Base-by-base conservation (phyloP, 2,113 vertebrate genomes). In the Mormoops blainvillei region DNA sequence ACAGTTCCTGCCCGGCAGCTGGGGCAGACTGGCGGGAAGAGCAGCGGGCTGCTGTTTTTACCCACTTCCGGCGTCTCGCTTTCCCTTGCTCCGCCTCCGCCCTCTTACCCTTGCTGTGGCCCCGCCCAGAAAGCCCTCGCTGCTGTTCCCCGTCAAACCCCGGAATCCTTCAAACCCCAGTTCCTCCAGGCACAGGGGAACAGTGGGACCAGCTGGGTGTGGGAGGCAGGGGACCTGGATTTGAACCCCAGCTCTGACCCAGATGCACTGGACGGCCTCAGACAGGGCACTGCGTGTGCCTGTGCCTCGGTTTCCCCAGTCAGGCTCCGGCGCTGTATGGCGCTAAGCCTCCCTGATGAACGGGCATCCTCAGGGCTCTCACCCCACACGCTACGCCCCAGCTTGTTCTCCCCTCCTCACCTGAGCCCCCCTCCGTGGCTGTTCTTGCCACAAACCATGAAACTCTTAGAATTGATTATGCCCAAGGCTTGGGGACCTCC, bases 251-350 rank as follows among this genome's bases (percentile, higher is more conserved):
- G 6, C 7, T 71, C 71, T 45, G 50, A 50, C 19, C 14, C 0
- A 0, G 28, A 36, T 1, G 8, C 19, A 4, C n/a, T 10, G 5
- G 14, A 10, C 11, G 20, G 50, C 76, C 76, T 78, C 54, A 26
- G 8, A 20, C 2, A 36, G 24, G 67, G 33, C 9, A 7, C 31
- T 28, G 43, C 0, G 1, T 0, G 3, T 6, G 41, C 36, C 68
- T 0, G n/a, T 61, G 82, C 48, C 87, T 89, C 85, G 5, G 71
- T 86, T 95, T 92, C 36, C 78, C 48, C n/a, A 26, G 20, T 6
- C 1, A 4, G 4, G 15, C 20, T 22, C 61, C 8, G 36, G 26
- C 18, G 41, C 31, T 83, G 18, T 73, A 31, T 18, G 74, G 7
- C 7, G 41, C 52, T 73, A 14, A 22, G 52, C 63, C 36, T 71